Conservation (phyloP, 2,113 vertebrate species). For the Burhinus oedicnemus region DNA sequence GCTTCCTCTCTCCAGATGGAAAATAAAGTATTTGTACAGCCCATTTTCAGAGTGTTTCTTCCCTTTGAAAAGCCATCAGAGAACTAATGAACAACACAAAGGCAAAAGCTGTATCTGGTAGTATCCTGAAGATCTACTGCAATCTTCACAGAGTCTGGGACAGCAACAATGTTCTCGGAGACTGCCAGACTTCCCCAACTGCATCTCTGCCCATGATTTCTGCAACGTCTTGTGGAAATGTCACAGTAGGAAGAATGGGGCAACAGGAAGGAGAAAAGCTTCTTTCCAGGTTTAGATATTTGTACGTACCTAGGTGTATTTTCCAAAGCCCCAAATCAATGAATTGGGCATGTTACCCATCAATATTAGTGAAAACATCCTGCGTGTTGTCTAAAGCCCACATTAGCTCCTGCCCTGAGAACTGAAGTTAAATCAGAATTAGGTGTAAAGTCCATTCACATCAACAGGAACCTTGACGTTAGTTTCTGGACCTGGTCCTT, state of each 20-base stretch:
- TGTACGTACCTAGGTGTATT: neutral
- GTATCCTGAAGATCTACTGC: neutral
- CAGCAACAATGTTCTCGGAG: neutral
- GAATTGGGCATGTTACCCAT: neutral
- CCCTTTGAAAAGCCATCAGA: slow-evolving; percentile 1
- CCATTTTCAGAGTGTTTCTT: neutral
- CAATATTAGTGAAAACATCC: neutral
- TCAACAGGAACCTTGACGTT: neutral
- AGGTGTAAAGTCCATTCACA: neutral
- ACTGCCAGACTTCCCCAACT: neutral
- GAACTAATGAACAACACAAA: neutral
- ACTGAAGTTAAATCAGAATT: neutral
- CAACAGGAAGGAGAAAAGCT: neutral
- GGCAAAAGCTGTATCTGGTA: neutral
- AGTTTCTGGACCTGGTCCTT: neutral
- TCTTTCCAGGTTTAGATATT: neutral
- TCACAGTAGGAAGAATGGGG: neutral
- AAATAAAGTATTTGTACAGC: neutral
- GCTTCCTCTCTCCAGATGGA: slow-evolving; percentile 35
- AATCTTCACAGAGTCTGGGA: neutral
- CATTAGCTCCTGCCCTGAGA: neutral
- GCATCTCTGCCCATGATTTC: neutral
- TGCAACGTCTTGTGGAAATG: neutral
- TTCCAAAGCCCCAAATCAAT: neutral
- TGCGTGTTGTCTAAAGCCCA: neutral